Evolutionary conservation across 2,797 vertebrate genomes (phyloP).

Genomic region (Chanos chanos): DNA sequence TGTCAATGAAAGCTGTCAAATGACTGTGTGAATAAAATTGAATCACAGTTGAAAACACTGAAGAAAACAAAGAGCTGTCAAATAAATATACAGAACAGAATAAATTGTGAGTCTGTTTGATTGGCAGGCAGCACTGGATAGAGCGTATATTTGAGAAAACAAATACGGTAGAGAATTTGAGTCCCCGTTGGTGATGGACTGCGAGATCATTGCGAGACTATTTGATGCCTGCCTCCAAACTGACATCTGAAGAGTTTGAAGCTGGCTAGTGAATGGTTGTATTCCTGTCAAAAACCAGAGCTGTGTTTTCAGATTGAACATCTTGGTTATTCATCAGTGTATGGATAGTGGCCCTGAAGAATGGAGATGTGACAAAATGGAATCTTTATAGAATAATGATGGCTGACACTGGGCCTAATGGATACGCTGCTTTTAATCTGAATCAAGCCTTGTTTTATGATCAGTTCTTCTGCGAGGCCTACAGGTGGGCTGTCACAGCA

Average conservation of each 20-base stretch:
- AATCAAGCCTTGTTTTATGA: conserved; percentile 52
- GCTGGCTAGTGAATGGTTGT: conserved; percentile 70
- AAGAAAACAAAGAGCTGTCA: conserved; percentile 51
- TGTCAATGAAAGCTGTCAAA: conserved; percentile 50
- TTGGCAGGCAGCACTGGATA: conserved; percentile 41
- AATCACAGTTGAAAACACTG: conserved; percentile 45
- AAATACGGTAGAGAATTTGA: conserved; percentile 45
- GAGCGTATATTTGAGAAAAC: conserved; percentile 41
- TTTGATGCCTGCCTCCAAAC: conserved; percentile 63
- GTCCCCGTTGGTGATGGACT: conserved; percentile 40
- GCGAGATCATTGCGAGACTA: conserved; percentile 61
- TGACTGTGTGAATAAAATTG: conserved; percentile 48
- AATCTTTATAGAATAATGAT: conserved; percentile 79
- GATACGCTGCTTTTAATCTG: conserved; percentile 74
- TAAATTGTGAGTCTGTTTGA: conserved; percentile 46
- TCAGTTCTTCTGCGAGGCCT: conserved; percentile 51
- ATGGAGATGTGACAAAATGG: conserved; percentile 77
- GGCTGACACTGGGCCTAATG: conserved; percentile 70
- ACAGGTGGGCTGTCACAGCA: conserved; percentile 66
- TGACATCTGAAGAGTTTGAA: conserved; percentile 62
- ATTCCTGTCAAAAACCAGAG: conserved; percentile 74
- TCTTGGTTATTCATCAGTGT: conserved; percentile 72
- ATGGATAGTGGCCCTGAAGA: conserved; percentile 67
- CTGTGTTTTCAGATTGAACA: conserved; percentile 74
- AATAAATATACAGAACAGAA: conserved; percentile 44